Evolutionary conservation across 2,797 vertebrate genomes (phyloP).

Genomic region (Etheostoma perlongum): DNA sequence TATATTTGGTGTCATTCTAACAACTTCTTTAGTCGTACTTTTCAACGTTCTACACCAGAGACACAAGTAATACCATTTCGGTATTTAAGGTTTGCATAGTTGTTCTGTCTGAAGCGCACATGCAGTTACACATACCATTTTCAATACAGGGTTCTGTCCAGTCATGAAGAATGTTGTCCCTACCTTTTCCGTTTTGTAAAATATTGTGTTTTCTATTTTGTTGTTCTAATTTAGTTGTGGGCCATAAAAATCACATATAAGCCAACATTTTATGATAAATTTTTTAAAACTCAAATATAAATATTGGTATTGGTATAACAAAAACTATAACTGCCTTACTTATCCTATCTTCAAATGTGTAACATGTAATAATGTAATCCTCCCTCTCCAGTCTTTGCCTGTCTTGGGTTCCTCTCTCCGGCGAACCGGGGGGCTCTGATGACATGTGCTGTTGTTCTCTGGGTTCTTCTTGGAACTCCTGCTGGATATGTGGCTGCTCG

Average conservation of each 20-base stretch:
- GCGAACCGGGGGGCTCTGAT: conserved; percentile 94
- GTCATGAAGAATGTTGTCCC: background rate
- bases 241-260: too few species aligned
- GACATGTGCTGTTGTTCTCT: conserved; percentile 94
- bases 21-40: too few species aligned
- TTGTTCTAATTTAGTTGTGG: background rate
- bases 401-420: conserved; percentile 94
- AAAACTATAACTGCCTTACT: background rate
- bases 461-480: conserved; percentile 95
- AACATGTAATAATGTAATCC: background rate
- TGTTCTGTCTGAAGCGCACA: too few species aligned
- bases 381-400: conserved; percentile 89
- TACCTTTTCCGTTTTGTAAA: background rate
- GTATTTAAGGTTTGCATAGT: too few species aligned
- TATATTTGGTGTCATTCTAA: too few species aligned
- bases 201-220: background rate
- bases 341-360: background rate
- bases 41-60: too few species aligned
- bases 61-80: too few species aligned
- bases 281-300: too few species aligned
- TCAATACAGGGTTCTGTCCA: background rate
- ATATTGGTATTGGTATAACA: too few species aligned
- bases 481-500: conserved; percentile 94
- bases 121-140: too few species aligned
- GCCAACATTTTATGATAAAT: too few species aligned